Percentiles rank a stretch among this genome's conserved stretches.
phyloP scores from a whole-genome alignment of 2,888 invertebrate genomes.

The Abrostola triplasia region DNA sequence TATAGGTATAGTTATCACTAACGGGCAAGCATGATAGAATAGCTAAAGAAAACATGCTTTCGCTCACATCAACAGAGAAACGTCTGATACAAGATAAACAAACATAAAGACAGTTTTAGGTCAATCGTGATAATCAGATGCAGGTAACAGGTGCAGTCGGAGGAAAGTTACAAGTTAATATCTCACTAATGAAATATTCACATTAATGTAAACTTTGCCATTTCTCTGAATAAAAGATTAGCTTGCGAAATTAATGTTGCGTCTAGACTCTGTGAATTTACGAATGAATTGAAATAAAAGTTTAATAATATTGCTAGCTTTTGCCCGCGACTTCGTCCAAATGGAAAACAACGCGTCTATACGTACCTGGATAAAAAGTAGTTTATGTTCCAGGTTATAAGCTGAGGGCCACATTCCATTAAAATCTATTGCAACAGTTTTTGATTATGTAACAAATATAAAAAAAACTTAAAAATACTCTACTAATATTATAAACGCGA shows the following conservation, averaged over 20 bases:
- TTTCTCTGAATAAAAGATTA: slow-evolving; percentile 3
- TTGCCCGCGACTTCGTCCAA: too few species aligned
- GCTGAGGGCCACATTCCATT: too few species aligned
- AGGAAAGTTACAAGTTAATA: slow-evolving; percentile 15
- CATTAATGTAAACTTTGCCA: neutral
- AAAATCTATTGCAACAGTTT: too few species aligned
- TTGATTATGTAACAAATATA: too few species aligned
- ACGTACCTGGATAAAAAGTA: too few species aligned
- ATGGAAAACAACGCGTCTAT: too few species aligned
- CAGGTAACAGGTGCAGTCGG: slow-evolving; percentile 8
- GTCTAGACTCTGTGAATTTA: neutral
- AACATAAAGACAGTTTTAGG: slow-evolving; percentile 25
- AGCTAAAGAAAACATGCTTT: slow-evolving; percentile 25
- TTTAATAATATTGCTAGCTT: neutral
- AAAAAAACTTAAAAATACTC: too few species aligned
- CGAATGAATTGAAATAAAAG: neutral
- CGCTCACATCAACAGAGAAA: slow-evolving; percentile 17
- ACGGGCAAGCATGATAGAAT: slow-evolving; percentile 7
- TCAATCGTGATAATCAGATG: slow-evolving; percentile 25
- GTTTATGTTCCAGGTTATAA: too few species aligned
- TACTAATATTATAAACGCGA: too few species aligned
- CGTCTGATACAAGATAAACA: slow-evolving; percentile 31
- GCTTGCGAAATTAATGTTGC: neutral
- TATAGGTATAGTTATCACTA: neutral
- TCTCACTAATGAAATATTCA: neutral